phyloP scores from a whole-genome alignment of 1,140 invertebrate genomes.

The Drusus annulatus region DNA sequence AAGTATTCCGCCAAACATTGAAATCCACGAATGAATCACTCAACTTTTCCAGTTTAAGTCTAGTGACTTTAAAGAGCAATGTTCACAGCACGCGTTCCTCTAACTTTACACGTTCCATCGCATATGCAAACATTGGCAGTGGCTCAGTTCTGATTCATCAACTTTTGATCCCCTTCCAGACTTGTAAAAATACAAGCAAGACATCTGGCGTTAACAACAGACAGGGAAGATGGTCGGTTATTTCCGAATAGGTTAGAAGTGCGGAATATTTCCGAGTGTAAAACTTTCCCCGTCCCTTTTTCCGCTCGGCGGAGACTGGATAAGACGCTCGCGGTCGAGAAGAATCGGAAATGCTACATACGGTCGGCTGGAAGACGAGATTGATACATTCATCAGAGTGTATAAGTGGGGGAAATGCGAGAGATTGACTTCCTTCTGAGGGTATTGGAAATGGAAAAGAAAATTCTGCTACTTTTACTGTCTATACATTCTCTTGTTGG shows the following conservation, averaged over 20 bases:
- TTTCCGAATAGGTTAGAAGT: not conserved
- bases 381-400: not conserved
- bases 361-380: not conserved
- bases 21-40: not conserved
- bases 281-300: slow-evolving; percentile 12
- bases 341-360: slow-evolving; percentile 12
- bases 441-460: too few species aligned
- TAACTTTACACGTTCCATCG: slow-evolving; percentile 28
- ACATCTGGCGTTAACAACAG: slow-evolving; percentile 27
- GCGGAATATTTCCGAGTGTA: not conserved
- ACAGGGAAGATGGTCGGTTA: not conserved
- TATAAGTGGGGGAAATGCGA: not conserved
- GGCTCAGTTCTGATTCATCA: slow-evolving; percentile 48
- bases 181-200: slow-evolving; percentile 42
- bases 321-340: not conserved
- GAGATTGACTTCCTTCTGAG: too few species aligned
- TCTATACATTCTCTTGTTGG: too few species aligned
- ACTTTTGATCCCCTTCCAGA: slow-evolving; percentile 43
- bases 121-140: slow-evolving; percentile 21
- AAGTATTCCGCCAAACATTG: not conserved
- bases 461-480: too few species aligned
- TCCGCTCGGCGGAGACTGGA: not conserved
- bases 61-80: slow-evolving; percentile 26
- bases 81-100: not conserved
- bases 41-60: slow-evolving; percentile 23